Conservation (phyloP, 2,888 invertebrate species). For the Tolmerus cingulatus region DNA sequence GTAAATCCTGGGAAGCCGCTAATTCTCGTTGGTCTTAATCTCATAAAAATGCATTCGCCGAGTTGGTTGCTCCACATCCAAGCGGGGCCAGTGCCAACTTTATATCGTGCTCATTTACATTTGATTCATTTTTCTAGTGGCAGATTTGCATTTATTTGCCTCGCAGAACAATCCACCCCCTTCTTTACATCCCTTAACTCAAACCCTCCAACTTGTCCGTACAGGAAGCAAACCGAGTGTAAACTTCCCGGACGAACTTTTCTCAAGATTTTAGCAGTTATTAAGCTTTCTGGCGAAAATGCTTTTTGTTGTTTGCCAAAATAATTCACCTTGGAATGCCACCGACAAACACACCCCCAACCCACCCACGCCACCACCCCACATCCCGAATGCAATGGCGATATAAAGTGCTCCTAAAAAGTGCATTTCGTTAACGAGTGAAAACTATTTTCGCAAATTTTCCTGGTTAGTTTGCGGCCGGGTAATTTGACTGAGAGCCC, state of each 20-base stretch:
- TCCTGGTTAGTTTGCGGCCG: background rate
- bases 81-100: background rate
- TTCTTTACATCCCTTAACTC: background rate
- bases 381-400: background rate
- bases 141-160: background rate
- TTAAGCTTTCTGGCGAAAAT: conserved; percentile 9
- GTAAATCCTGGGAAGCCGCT: background rate
- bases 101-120: background rate
- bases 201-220: background rate
- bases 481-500: background rate
- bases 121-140: background rate
- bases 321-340: conserved; percentile 4
- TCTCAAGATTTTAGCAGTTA: background rate
- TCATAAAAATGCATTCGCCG: background rate
- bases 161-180: background rate
- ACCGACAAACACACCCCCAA: background rate
- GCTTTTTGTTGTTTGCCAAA: background rate
- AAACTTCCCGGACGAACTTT: background rate
- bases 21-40: background rate
- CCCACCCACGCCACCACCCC: background rate
- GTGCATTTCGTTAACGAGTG: background rate
- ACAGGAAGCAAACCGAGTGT: background rate
- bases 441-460: background rate
- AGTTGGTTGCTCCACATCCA: background rate
- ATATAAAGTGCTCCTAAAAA: background rate